Conservation (phyloP, 1,140 invertebrate species). For the Periplaneta americana region DNA sequence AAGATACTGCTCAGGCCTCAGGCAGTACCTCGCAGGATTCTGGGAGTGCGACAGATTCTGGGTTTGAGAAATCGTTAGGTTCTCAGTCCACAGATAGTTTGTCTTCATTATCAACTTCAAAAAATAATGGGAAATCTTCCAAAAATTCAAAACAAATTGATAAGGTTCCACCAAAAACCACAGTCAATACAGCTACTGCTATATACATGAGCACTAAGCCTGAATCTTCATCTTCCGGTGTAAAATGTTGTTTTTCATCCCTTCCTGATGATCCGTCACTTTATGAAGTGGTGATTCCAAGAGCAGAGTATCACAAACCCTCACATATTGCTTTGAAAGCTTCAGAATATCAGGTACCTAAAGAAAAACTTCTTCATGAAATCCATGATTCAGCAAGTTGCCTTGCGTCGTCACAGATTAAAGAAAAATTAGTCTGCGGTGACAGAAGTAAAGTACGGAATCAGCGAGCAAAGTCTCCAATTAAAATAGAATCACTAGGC, state of each 20-base stretch:
- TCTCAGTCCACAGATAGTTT: background rate
- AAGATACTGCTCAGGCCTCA: background rate
- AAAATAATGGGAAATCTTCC: background rate
- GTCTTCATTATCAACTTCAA: background rate
- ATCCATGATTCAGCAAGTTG: background rate
- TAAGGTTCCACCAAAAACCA: background rate
- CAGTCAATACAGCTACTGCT: background rate
- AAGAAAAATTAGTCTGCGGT: background rate
- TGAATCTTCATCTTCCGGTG: background rate
- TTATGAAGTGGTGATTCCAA: conserved; percentile 1
- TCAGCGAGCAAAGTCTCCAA: background rate
- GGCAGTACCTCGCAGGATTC: background rate
- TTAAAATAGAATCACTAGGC: background rate
- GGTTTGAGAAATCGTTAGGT: background rate
- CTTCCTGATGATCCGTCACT: background rate
- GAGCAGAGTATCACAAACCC: conserved; percentile 1
- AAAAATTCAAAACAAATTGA: background rate
- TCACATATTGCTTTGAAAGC: background rate
- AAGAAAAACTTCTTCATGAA: background rate
- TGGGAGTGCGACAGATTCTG: background rate
- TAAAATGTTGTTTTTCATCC: background rate
- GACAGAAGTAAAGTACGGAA: background rate
- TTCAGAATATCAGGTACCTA: background rate
- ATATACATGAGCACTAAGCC: too few relatives aligned
- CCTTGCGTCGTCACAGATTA: background rate